phyloP scores from a whole-genome alignment of 2,113 vertebrate genomes.

The Mola mola region DNA sequence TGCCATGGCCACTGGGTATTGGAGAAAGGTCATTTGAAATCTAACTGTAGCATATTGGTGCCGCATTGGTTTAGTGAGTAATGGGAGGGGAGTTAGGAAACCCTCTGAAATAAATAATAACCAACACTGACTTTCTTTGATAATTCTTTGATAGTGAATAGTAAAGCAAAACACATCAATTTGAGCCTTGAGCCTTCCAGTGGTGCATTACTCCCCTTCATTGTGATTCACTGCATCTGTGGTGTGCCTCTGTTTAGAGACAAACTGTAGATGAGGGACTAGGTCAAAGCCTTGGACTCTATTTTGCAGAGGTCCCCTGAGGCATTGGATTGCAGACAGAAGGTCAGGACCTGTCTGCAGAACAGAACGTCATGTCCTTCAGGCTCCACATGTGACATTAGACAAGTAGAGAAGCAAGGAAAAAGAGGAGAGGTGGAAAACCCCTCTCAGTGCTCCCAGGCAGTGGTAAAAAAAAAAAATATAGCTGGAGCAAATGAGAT shows the following conservation, averaged over 20 bases:
- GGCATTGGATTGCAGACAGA: conserved; percentile 63
- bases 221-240: conserved; percentile 64
- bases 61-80: conserved; percentile 40
- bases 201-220: conserved; percentile 8
- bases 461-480: no score
- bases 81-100: conserved; percentile 2
- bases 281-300: conserved; percentile 74
- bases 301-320: conserved; percentile 64
- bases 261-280: conserved; percentile 61
- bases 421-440: conserved; percentile 4
- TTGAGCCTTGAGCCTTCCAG: neutral
- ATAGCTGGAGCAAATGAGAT: no score
- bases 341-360: conserved; percentile 72
- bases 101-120: conserved; percentile 4
- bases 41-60: conserved; percentile 46
- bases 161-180: neutral
- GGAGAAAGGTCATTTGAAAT: conserved; percentile 53
- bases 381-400: conserved; percentile 38
- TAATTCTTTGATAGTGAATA: neutral
- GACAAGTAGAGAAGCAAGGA: conserved; percentile 12
- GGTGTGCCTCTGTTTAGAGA: conserved; percentile 56
- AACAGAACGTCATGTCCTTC: conserved; percentile 70
- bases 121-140: neutral
- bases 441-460: no score
- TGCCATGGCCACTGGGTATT: conserved; percentile 59